Percentiles rank a stretch among this genome's conserved stretches.
Conservation (phyloP, 2,113 vertebrate genomes). For the Trichechus manatus region DNA sequence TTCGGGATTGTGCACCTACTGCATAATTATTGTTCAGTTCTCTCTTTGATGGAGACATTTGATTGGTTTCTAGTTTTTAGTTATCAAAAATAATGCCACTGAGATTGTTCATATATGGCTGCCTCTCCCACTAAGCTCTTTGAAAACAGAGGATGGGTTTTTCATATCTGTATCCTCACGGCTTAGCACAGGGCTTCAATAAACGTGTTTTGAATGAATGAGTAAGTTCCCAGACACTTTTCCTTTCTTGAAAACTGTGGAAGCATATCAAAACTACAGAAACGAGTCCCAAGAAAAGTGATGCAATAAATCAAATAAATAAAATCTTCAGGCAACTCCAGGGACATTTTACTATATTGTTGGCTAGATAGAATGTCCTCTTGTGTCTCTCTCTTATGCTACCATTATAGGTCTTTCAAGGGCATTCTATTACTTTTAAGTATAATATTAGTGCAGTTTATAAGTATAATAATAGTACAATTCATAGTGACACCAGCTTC, state of each 20-base stretch:
- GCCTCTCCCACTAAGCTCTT: neutral
- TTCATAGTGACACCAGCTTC: neutral
- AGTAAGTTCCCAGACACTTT: constrained; percentile 9
- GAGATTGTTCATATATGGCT: neutral
- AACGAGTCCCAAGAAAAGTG: constrained; percentile 1
- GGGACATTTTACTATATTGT: neutral
- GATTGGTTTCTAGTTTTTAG: neutral
- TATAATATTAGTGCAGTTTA: neutral
- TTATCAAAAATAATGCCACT: neutral
- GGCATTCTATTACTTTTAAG: constrained; percentile 16
- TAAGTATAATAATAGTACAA: constrained; percentile 6
- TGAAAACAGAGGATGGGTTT: neutral
- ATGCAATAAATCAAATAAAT: constrained; percentile 30
- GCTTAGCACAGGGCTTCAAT: neutral
- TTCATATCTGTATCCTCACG: neutral
- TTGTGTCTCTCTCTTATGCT: constrained; percentile 1
- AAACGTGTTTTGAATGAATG: constrained; percentile 47
- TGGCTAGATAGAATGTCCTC: neutral
- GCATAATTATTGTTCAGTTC: constrained; percentile 24
- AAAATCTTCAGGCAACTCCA: neutral
- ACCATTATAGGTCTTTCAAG: constrained; percentile 39
- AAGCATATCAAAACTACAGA: constrained; percentile 24
- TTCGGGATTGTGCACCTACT: neutral
- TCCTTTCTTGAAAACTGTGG: neutral
- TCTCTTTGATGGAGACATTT: constrained; percentile 27